These are phyloP conservation scores for Onychomys torridus DNA, from an alignment of 2,797 vertebrate genomes.

Conservation along the genomic window DNA sequence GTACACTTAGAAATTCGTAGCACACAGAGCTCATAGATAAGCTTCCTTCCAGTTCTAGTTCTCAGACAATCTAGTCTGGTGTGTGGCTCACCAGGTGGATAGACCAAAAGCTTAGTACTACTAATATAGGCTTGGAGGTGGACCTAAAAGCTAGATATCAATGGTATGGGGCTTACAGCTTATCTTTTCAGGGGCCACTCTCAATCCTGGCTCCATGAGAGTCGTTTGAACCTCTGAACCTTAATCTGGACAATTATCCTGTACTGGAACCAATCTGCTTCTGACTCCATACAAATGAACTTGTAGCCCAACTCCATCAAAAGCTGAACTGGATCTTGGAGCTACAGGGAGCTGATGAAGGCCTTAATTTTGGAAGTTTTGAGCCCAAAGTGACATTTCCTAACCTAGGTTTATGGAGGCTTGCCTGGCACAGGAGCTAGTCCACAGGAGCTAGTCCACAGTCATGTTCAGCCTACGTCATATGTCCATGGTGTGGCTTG, in stretches of 20 bases:
- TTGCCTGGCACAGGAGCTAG: background rate
- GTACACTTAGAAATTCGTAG: background rate
- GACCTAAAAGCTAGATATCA: background rate
- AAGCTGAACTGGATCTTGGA: too few relatives aligned
- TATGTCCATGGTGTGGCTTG: background rate
- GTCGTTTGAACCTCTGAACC: background rate
- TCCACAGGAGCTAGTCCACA: background rate
- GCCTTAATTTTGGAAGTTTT: background rate
- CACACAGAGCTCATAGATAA: background rate
- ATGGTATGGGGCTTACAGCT: background rate
- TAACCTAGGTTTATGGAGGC: background rate
- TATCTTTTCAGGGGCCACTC: background rate
- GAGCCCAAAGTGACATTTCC: background rate
- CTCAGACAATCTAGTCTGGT: background rate
- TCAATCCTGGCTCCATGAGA: background rate
- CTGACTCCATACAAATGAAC: background rate
- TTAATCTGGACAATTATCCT: background rate
- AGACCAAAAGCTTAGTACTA: background rate
- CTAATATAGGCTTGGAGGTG: too few relatives aligned
- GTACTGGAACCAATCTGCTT: background rate
- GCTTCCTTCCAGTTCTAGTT: background rate
- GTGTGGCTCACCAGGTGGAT: background rate
- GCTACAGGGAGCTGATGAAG: background rate
- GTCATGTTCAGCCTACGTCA: too few relatives aligned
- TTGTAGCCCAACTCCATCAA: background rate